Evolutionary conservation across 1,140 invertebrate genomes (phyloP), one percentile per base, ranked within the genome.

Genomic region (Bombus superbus): DNA sequence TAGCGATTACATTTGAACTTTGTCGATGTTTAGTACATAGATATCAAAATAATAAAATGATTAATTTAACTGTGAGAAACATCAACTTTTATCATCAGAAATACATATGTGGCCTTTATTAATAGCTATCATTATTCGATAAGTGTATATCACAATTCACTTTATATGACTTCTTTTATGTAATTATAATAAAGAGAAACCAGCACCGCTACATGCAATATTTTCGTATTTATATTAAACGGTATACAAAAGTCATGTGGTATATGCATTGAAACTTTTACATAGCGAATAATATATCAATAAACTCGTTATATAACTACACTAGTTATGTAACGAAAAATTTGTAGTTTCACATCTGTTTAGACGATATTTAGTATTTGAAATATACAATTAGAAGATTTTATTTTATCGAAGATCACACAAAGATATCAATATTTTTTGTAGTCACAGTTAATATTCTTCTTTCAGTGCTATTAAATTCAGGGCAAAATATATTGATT

Each of bases 271-370:
- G 9, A 38, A 35, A 75, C 10, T 47, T 75, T 47, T 38, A 62
- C 22, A 22, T 44, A n/a, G 5, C 53, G 2, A n/a, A 35, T 25
- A 6, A 4, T 44, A 15, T 53, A 11, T 44, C 13, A 47, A 76
- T 38, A n/a, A 2, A 72, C 11, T 18, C 44, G n/a, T 88, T 85
- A 85, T 32, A 47, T 88, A 88, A 88, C 64, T 85, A 85, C 64
- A 81, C 35, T 22, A 38, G 32, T 85, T 40, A 42, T 22, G 8
- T 78, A 89, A 88, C 32, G 18, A 64, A 18, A 22, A 13, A 44
- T 59, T 72, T 68, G 18, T 10, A 85, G 6, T 42, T 77, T 9
- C 2, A 40, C 15, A 0, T 40, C 4, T 11, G 28, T 1, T 38
- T 59, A 25, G 10, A 15, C 6, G 8, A 40, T 28, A 76, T 3